Conservation (phyloP, 2,797 vertebrate genomes). For the Natrix natrix region DNA sequence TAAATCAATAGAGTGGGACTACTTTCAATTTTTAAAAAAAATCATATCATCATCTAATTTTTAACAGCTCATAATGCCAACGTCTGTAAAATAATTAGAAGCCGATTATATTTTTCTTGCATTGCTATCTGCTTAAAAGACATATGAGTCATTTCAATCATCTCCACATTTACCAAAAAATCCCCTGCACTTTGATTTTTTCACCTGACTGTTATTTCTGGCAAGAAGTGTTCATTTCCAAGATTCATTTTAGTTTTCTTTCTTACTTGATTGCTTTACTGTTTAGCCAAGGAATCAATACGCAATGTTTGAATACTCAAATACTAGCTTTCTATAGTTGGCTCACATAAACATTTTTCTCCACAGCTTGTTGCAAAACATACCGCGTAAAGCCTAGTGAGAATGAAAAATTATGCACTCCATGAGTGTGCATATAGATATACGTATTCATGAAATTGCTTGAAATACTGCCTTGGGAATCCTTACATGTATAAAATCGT, state of each 20-base stretch:
- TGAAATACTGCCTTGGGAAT: slow-evolving; percentile 42
- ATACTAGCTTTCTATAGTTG: slow-evolving; percentile 55
- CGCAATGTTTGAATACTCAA: slow-evolving; percentile 43
- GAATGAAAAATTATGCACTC: slow-evolving; percentile 61
- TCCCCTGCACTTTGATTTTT: background rate
- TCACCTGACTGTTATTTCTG: background rate
- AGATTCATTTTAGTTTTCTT: background rate
- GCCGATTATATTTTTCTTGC: background rate
- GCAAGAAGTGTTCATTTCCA: background rate
- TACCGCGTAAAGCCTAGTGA: slow-evolving; percentile 52
- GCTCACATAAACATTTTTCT: slow-evolving; percentile 52
- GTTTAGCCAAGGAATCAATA: slow-evolving; percentile 12
- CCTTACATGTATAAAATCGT: slow-evolving; percentile 22
- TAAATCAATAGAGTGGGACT: background rate
- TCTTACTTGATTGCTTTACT: slow-evolving; percentile 1
- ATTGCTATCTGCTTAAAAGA: background rate
- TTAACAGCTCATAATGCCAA: background rate
- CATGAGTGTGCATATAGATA: background rate
- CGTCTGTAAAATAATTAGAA: background rate
- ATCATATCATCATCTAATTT: background rate
- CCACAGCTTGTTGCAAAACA: slow-evolving; percentile 47
- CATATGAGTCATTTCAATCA: background rate
- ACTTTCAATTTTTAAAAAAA: background rate
- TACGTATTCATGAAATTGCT: slow-evolving; percentile 53
- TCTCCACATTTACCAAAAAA: background rate